A percentile compares a stretch with the other conserved stretches of the same genome.
These are phyloP conservation scores for Scaptomyza polygonia DNA, from an alignment of 2,888 invertebrate species.

Conservation along the genomic window DNA sequence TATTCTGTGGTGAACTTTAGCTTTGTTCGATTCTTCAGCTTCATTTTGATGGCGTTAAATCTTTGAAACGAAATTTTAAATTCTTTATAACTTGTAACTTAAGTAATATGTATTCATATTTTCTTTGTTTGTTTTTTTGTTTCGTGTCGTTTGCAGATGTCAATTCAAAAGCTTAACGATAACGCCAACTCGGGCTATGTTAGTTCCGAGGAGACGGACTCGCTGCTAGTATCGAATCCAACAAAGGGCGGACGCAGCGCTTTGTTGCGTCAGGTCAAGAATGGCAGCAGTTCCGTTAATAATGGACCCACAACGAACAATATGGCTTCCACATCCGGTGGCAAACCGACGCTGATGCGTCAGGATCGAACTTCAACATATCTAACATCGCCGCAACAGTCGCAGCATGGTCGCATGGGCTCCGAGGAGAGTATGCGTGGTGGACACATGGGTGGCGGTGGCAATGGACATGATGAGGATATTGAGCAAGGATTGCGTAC, in stretches of 20 bases:
- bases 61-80: too few species aligned
- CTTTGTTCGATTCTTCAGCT: not conserved
- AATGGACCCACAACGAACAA: conserved; percentile 81
- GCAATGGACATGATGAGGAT: conserved; percentile 83
- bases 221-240: conserved; percentile 87
- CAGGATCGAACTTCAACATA: conserved; percentile 93
- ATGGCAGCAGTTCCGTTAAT: conserved; percentile 82
- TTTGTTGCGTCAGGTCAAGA: conserved; percentile 81
- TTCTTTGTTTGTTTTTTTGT: too few species aligned
- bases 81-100: too few species aligned
- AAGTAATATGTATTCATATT: too few species aligned
- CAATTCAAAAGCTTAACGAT: conserved; percentile 86
- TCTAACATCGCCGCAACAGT: conserved; percentile 88
- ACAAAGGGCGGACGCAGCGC: conserved; percentile 83
- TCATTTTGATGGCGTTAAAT: too few species aligned
- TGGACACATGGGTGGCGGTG: conserved; percentile 58
- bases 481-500: conserved; percentile 80
- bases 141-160: conserved; percentile 77
- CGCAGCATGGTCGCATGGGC: conserved; percentile 90
- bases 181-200: conserved; percentile 88
- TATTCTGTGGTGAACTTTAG: conserved; percentile 20
- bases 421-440: conserved; percentile 91
- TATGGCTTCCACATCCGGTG: conserved; percentile 84
- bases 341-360: conserved; percentile 92
- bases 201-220: conserved; percentile 93